phyloP scores from a whole-genome alignment of 2,888 invertebrate genomes.

The Sclerodermus sp. region DNA sequence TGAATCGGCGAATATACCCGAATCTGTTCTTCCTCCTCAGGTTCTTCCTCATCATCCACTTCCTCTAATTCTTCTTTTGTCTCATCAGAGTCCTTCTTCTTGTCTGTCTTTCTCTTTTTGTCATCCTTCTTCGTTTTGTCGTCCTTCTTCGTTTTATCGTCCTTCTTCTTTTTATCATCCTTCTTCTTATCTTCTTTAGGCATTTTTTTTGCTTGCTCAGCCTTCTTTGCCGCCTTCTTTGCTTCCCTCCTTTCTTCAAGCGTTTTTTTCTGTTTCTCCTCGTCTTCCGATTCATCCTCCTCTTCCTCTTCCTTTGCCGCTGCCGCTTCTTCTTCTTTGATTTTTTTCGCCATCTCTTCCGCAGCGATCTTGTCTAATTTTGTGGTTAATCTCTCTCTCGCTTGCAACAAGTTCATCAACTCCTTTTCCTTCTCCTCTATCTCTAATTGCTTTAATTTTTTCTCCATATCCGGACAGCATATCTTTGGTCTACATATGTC shows the following conservation, averaged over 20 bases:
- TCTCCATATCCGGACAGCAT: slow-evolving; percentile 1
- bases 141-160: too few relatives aligned
- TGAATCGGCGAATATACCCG: background rate
- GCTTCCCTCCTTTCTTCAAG: too few relatives aligned
- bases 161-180: too few relatives aligned
- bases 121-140: too few relatives aligned
- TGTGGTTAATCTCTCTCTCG: background rate
- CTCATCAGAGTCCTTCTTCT: too few relatives aligned
- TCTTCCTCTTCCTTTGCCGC: slow-evolving; percentile 9
- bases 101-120: too few relatives aligned
- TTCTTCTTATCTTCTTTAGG: too few relatives aligned
- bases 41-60: slow-evolving; percentile 4
- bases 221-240: background rate
- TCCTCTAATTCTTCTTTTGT: too few relatives aligned
- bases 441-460: slow-evolving; percentile 20
- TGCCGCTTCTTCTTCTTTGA: slow-evolving; percentile 6
- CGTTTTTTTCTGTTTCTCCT: background rate
- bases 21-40: background rate
- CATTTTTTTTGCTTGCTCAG: background rate
- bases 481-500: slow-evolving; percentile 2
- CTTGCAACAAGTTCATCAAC: background rate
- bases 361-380: background rate
- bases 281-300: slow-evolving; percentile 9
- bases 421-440: slow-evolving; percentile 6
- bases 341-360: slow-evolving; percentile 3